Evolutionary conservation across 2,888 invertebrate species (phyloP).

Genomic region (Heliconius cydno): DNA sequence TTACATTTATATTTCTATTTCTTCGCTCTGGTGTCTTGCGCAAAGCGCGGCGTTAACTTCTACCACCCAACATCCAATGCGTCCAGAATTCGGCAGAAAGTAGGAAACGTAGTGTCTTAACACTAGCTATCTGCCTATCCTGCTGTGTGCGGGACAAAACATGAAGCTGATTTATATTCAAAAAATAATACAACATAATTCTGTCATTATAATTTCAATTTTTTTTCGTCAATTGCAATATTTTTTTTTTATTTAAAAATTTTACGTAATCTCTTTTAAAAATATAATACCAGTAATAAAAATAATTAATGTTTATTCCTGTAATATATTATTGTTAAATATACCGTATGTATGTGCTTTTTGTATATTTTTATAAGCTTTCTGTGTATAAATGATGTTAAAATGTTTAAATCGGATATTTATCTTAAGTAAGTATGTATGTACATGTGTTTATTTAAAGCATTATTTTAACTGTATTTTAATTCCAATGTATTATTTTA

Average conservation of each 20-base stretch:
- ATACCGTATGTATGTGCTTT: not conserved
- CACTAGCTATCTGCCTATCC: no score
- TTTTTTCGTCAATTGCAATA: not conserved
- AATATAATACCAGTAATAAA: not conserved
- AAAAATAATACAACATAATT: not conserved
- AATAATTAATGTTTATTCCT: not conserved
- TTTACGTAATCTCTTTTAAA: not conserved
- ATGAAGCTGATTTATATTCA: not conserved
- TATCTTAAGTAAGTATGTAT: not conserved
- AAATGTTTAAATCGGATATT: not conserved
- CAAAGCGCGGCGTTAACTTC: no score
- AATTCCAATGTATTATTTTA: not conserved
- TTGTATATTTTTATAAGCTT: constrained; percentile 15
- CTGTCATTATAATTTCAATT: not conserved
- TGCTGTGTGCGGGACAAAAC: no score
- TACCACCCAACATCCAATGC: no score
- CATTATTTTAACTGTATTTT: not conserved
- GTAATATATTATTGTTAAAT: not conserved
- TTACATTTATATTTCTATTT: no score
- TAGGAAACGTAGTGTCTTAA: no score
- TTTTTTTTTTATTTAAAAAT: not conserved
- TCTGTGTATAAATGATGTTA: not conserved
- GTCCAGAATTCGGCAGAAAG: no score
- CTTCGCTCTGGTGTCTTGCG: no score
- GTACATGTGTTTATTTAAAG: not conserved